Percentiles rank a stretch among this genome's conserved stretches.
Evolutionary conservation across 2,888 invertebrate genomes (phyloP).

Genomic region (Ophion ellenae): DNA sequence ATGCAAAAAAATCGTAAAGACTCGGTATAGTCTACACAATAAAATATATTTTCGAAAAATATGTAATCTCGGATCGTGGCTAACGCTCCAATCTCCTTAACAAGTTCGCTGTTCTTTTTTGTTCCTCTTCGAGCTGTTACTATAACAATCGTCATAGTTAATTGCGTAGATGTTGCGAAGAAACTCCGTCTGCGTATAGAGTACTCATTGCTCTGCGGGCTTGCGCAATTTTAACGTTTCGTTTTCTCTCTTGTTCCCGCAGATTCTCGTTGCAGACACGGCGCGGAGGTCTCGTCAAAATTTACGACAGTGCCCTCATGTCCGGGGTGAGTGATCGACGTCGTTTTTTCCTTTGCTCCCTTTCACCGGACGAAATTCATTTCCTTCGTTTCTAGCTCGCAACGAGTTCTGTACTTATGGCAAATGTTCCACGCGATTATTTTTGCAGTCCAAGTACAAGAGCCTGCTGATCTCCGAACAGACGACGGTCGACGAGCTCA

Average conservation of each 20-base stretch:
- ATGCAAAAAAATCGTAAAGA: too few species aligned
- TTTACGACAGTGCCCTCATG: conserved; percentile 96
- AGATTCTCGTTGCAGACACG: conserved; percentile 95
- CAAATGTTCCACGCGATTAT: background rate
- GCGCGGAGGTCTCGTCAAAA: conserved; percentile 95
- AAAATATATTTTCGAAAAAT: too few species aligned
- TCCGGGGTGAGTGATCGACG: conserved; percentile 87
- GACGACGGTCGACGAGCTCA: conserved; percentile 94
- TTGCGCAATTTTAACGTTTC: conserved; percentile 31
- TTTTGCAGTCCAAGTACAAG: conserved; percentile 93
- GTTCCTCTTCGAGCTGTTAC: too few species aligned
- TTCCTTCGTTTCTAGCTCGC: too few species aligned
- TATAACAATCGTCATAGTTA: too few species aligned
- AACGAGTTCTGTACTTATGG: background rate
- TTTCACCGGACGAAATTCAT: background rate
- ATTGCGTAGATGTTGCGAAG: too few species aligned
- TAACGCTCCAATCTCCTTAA: too few species aligned
- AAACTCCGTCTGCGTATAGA: too few species aligned
- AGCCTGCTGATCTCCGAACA: conserved; percentile 94
- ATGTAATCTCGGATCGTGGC: too few species aligned
- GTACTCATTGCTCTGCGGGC: background rate
- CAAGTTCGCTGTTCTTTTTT: too few species aligned
- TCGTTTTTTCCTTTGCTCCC: conserved; percentile 3
- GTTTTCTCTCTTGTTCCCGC: conserved; percentile 76
- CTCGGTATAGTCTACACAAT: too few species aligned